Base-by-base conservation (phyloP, 2,113 vertebrate genomes). In the Apteryx owenii region DNA sequence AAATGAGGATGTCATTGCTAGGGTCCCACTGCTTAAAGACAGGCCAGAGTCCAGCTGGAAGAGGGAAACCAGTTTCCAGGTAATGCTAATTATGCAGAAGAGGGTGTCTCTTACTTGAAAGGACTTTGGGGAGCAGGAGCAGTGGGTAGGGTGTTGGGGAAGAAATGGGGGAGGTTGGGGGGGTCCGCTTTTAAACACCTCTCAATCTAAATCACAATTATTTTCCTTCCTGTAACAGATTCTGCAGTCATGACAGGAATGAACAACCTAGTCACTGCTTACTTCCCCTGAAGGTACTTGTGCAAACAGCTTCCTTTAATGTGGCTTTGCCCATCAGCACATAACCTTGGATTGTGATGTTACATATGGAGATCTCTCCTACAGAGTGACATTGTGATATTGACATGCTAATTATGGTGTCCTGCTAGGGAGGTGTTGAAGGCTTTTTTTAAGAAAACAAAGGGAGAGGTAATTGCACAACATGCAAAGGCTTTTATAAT, bases 401-500 rank as follows among this genome's bases (percentile, higher is more conserved):
- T 38, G 76, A 75, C 48, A 16, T 42, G 46, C 25, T 91, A 38
- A 77, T 80, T 50, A n/a, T 68, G 46, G 62, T 29, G 33, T 60
- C 54, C 72, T 81, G 64, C 19, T 23, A 40, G 58, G 38, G 46
- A 93, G 25, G 19, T 81, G 76, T 53, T 70, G 50, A 83, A 84
- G 60, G 26, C 19, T 26, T 51, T 51, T 42, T 64, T 90, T 12
- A 78, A 54, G 60, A 88, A 91, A 96, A 95, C 85, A 95, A 94
- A 94, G 38, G 31, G n/a, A 78, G 60, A 83, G 25, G n/a, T 86
- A 95, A 93, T 48, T 97, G 85, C 69, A 91, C 71, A 69, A 78
- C 70, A 81, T 75, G 64, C 76, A 86, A 90, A 91, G 53, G 58
- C 33, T 95, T 94, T 80, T 95, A 60, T 77, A 86, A 94, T 86